Evolutionary conservation across 2,113 vertebrate genomes (phyloP), one percentile per base, ranked within the genome.

Genomic region (Oxyura jamaicensis): DNA sequence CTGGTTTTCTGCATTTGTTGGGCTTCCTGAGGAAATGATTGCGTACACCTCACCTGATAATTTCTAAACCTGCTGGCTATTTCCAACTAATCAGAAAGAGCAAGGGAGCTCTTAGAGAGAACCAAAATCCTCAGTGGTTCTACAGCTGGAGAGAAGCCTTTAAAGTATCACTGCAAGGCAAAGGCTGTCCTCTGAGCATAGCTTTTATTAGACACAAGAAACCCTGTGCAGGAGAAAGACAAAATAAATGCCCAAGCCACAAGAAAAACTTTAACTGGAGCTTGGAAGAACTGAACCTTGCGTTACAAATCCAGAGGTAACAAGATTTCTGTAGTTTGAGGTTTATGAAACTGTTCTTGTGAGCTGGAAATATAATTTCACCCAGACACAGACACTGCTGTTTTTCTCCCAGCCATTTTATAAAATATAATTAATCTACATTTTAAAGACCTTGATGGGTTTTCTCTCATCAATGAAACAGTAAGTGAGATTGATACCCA

Each of bases 401-500:
- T 25, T 94, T 95, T 91, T 41, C 65, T 91, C 20, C 26, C 55
- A 86, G 48, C 6, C 22, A 69, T 82, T 72, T 80, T 78, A 79
- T 41, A 88, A 88, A 93, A 83, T 33, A 33, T 15, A 85, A 94
- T 95, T 67, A 74, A 87, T 93, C 95, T 94, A 59, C 59, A 92
- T 91, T 96, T 95, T 90, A 90, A 96, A 92, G 58, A 82, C 69
- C 35, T 84, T 83, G 59, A 93, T 88, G 82, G 19, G 39, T 81
- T 88, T 88, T 82, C 65, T 79, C 29, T 91, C 50, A 76, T 71
- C 18, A 6, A 6, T 52, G 46, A 16, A 88, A 83, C 55, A 81
- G 63, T 83, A 88, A 97, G 44, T 82, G 89, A 93, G 91, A 95
- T 59, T 77, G 86, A 87, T 66, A 83, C 48, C 36, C 81, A 84